These are phyloP conservation scores for Desmodus rotundus DNA, from an alignment of 2,113 vertebrate genomes.

Conservation along the genomic window DNA sequence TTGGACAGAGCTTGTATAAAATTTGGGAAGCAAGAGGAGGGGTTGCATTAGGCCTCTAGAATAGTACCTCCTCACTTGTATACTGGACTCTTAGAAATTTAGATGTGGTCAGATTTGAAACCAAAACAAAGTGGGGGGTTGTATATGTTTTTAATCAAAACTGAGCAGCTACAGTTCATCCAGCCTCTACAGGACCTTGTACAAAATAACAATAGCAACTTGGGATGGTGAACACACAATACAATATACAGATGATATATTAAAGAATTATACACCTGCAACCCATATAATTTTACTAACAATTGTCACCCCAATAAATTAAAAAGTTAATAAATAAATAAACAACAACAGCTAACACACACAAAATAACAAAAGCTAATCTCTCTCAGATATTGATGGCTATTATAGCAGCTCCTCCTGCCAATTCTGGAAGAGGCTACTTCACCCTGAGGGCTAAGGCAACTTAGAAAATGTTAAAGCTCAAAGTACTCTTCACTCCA, in stretches of 20 bases:
- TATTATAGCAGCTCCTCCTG: not conserved
- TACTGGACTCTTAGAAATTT: not conserved
- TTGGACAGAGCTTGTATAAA: not conserved
- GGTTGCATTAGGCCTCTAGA: not conserved
- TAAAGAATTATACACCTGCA: not conserved
- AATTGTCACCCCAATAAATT: not conserved
- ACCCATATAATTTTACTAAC: not conserved
- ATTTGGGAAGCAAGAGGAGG: not conserved
- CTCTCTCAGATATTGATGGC: not conserved
- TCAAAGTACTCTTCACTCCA: not conserved
- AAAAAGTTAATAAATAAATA: not conserved
- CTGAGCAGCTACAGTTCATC: slow-evolving; percentile 16
- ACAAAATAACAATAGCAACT: not conserved
- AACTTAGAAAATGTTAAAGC: not conserved
- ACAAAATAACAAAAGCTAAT: not conserved
- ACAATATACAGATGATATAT: not conserved
- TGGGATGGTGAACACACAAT: not conserved
- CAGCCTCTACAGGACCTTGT: not conserved
- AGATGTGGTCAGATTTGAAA: not conserved
- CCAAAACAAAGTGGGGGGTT: not conserved
- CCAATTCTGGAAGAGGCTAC: not conserved
- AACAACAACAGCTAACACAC: not conserved
- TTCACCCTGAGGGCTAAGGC: not conserved
- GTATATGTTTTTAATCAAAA: slow-evolving; percentile 23
- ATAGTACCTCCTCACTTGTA: not conserved